Evolutionary conservation across 2,797 vertebrate genomes (phyloP).

Genomic region (Okamejei kenojei): DNA sequence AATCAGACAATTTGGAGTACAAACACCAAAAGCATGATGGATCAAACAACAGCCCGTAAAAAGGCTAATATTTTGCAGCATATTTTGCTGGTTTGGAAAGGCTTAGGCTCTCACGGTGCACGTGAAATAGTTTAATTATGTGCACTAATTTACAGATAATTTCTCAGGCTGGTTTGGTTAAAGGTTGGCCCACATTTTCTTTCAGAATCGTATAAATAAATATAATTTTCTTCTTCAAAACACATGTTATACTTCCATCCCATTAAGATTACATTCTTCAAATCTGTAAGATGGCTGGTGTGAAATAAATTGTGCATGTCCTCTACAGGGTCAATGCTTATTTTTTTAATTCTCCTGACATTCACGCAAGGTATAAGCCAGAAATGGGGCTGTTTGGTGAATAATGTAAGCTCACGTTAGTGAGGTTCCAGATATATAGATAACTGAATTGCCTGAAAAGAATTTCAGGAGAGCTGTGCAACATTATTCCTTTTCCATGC

Average conservation of each 20-base stretch:
- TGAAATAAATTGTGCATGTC: too few relatives aligned
- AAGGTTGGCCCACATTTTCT: neutral
- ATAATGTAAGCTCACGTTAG: neutral
- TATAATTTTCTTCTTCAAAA: neutral
- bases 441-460: neutral
- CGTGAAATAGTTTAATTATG: neutral
- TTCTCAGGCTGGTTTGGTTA: neutral
- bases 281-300: too few relatives aligned
- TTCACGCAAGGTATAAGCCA: neutral
- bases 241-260: too few relatives aligned
- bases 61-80: neutral
- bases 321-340: too few relatives aligned
- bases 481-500: too few relatives aligned
- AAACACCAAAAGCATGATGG: neutral
- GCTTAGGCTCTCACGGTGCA: neutral
- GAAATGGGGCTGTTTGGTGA: neutral
- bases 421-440: neutral
- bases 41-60: neutral
- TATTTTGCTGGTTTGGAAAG: neutral
- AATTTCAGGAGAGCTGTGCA: neutral
- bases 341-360: neutral
- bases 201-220: neutral
- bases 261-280: too few relatives aligned
- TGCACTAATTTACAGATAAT: neutral
- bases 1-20: too few relatives aligned